Evolutionary conservation across 30 jellyfish, hydroid and myxozoan species (phyloP), one percentile per base, ranked within the genome.

Genomic region (Cassiopea andromeda): DNA sequence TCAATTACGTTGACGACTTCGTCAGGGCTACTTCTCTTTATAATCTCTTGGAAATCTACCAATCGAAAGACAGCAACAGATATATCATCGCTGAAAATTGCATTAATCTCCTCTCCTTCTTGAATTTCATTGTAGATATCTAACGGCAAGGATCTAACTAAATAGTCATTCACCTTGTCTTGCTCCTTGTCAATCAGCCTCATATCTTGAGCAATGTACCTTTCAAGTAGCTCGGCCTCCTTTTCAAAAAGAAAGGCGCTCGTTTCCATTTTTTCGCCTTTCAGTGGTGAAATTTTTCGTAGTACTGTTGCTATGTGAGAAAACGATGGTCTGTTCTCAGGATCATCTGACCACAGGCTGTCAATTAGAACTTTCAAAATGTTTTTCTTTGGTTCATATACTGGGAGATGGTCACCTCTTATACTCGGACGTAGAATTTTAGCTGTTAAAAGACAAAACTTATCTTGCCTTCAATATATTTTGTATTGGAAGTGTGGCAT

Each of bases 261-360:
- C 68, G 90, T 89, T 18, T 68, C 90, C 89, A 84, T 85, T 57
- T 72, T 89, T 54, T 93, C 91, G 61, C 98, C 98, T 71, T 90
- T 85, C 80, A 94, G 79, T 7, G 98, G 98, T 19, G 97, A 84
- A 19, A 94, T 73, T 2, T 85, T 71, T 43, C 87, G 93, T 60
- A 94, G 72, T 10, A 81, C 91, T 18, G 87, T 71, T 19, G 66
- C 68, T 73, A 88, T 72, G 78, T 94, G 94, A 13, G 90, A 68
- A 84, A 94, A 94, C 10, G 98, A 96, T 1, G 97, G 98, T 14
- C 98, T 80, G 38, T 85, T 94, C 8, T 64, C 85, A 13, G 96
- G 94, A 38, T 90, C 97, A 72, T 94, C 98, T 13, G 97, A 80
- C 98, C 98, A 94, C 43, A 97, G 82, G 60, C 96, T 76, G 69